Evolutionary conservation across 2,113 vertebrate genomes (phyloP).

Genomic region (Scytalopus superciliaris): DNA sequence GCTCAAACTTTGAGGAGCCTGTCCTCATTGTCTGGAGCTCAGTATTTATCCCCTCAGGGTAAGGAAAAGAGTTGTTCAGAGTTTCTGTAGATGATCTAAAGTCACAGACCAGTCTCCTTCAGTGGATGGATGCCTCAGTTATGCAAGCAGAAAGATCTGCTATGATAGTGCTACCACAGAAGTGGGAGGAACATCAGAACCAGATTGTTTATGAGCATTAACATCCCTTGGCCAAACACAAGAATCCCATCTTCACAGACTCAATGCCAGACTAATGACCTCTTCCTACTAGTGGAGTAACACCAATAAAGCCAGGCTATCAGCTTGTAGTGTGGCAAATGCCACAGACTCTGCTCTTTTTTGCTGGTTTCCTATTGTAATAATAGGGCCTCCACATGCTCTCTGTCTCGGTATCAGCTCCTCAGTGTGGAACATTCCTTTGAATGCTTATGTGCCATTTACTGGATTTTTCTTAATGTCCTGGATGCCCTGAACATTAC

Average conservation of each 20-base stretch:
- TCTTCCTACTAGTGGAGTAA: background rate
- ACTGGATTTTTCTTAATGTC: background rate
- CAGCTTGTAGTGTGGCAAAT: background rate
- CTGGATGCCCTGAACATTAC: background rate
- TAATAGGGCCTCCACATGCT: fast-evolving
- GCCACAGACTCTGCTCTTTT: background rate
- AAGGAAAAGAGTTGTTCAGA: background rate
- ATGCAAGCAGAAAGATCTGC: background rate
- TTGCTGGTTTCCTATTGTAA: background rate
- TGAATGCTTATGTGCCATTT: background rate
- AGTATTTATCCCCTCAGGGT: background rate
- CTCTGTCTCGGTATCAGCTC: background rate
- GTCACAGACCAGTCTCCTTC: background rate
- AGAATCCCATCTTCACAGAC: background rate
- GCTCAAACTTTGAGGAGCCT: background rate
- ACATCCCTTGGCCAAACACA: background rate
- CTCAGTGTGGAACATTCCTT: background rate
- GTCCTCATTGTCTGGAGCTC: fast-evolving
- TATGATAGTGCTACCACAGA: background rate
- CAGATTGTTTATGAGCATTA: background rate
- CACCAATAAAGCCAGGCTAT: fast-evolving
- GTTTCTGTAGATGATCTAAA: background rate
- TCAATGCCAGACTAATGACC: background rate
- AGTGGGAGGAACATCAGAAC: background rate
- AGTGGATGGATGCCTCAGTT: fast-evolving